These are phyloP conservation scores for Athene noctua DNA, from an alignment of 2,113 vertebrate species.

Conservation along the genomic window DNA sequence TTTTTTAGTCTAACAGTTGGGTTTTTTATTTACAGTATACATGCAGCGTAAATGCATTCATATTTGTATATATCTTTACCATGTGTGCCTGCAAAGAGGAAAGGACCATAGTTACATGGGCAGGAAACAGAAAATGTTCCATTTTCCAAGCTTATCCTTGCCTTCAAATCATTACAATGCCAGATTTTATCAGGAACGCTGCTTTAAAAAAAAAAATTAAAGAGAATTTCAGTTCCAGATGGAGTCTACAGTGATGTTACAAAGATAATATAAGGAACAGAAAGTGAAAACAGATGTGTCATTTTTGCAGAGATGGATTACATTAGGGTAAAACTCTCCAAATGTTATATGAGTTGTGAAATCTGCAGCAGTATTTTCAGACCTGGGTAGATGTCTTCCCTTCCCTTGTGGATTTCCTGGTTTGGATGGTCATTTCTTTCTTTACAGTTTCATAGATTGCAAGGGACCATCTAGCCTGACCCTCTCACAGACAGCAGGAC, in stretches of 20 bases:
- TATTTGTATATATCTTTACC: conserved; percentile 24
- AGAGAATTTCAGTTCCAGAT: conserved; percentile 57
- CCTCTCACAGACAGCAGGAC: not conserved
- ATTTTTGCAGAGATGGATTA: conserved; percentile 48
- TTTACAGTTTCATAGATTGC: not conserved
- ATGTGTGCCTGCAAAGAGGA: conserved; percentile 6
- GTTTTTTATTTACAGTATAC: not conserved
- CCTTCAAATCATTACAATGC: conserved; percentile 44
- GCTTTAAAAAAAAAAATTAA: conserved; percentile 41
- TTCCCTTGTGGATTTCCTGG: not conserved
- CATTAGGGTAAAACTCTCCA: conserved; percentile 46
- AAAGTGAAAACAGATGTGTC: conserved; percentile 63
- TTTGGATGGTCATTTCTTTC: not conserved
- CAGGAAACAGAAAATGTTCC: conserved; percentile 60
- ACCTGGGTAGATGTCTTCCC: not conserved
- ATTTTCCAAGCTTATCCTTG: conserved; percentile 37
- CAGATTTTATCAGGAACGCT: conserved; percentile 46
- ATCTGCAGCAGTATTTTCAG: conserved; percentile 44
- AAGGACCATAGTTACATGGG: not conserved
- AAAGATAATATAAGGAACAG: conserved; percentile 55
- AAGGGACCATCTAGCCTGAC: not conserved
- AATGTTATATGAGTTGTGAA: conserved; percentile 39
- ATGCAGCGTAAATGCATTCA: not conserved
- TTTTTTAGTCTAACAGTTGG: not conserved
- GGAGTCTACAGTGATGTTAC: conserved; percentile 52